Percentiles rank a stretch among this genome's conserved stretches.
phyloP scores from a whole-genome alignment of 2,113 vertebrate genomes.

The Cebidichthys violaceus region DNA sequence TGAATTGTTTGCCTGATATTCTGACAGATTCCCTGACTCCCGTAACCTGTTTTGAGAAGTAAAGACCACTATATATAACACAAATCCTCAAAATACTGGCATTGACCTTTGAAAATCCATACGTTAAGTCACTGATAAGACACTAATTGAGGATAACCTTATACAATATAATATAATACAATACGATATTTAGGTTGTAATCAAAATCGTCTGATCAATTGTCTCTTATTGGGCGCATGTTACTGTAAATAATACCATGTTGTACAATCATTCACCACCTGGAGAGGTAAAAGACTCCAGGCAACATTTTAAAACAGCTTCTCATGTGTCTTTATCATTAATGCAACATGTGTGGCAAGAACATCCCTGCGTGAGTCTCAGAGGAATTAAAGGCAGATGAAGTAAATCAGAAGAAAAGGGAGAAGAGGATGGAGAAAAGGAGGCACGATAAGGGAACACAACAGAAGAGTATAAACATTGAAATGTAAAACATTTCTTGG shows the following conservation, averaged over 20 bases:
- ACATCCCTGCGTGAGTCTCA: slow-evolving; percentile 10
- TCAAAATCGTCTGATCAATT: slow-evolving; percentile 11
- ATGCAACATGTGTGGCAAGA: slow-evolving; percentile 41
- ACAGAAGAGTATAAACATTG: slow-evolving; percentile 51
- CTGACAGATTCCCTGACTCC: no score
- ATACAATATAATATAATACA: not conserved
- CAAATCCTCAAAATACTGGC: not conserved
- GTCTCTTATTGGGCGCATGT: not conserved
- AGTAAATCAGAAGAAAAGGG: slow-evolving; percentile 16
- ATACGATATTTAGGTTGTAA: not conserved
- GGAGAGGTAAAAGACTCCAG: not conserved
- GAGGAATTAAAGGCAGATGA: slow-evolving; percentile 34
- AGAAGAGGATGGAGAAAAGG: not conserved
- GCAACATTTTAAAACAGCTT: slow-evolving; percentile 24
- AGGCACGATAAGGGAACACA: slow-evolving; percentile 6
- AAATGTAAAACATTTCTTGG: slow-evolving; percentile 72
- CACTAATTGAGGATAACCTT: not conserved
- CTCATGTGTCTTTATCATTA: slow-evolving; percentile 37
- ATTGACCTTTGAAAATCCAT: not conserved
- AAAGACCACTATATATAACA: not conserved
- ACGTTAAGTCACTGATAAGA: not conserved
- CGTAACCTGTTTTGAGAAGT: no score
- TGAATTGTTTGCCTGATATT: no score
- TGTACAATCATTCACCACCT: not conserved
- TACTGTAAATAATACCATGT: slow-evolving; percentile 1